Evolutionary conservation across 2,113 vertebrate species (phyloP), one percentile per base, ranked within the genome.

Genomic region (Echinops telfairi): DNA sequence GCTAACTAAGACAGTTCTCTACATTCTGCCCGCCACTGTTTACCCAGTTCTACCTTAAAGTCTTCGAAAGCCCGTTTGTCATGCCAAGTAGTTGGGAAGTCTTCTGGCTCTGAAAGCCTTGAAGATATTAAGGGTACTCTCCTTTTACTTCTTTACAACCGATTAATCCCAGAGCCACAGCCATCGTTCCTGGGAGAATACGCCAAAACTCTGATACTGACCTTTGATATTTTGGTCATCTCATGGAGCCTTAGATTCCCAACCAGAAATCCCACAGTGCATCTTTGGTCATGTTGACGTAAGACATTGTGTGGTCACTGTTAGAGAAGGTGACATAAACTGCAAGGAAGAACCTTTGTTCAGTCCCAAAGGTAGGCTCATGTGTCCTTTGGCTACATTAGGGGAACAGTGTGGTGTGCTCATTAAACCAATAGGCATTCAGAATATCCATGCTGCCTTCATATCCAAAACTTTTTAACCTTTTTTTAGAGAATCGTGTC

Each of bases 221-320:
- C 90, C 83, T 96, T 95, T 92, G 66, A 82, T 89, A 80, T 85
- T 96, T 93, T 89, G 90, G 73, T 95, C 88, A 86, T 95, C 64
- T 83, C 93, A 81, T 86, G 40, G 91, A 94, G 91, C 84, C 86
- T 82, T 89, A 85, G 23, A 95, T 78, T 93, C 47, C 89, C 93
- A 95, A 90, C 78, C 77, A 82, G 82, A 93, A 86, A 86, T 0
- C 10, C 84, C 87, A 89, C n/a, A 75, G 71, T 95, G 82, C 83
- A 83, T 86, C 83, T 75, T 87, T 90, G 92, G 57, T 93, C 92
- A 47, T 93, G 92, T 89, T 97, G 86, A 88, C 85, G 94, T 90
- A 84, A 3, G 90, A 95, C 94, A 95, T 95, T 97, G 90, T 96
- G 95, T 96, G 96, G 94, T 97, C 96, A 97, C 90, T 97, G 83